Evolutionary conservation across 1,140 invertebrate genomes (phyloP).

Genomic region (Plutomurus gul): DNA sequence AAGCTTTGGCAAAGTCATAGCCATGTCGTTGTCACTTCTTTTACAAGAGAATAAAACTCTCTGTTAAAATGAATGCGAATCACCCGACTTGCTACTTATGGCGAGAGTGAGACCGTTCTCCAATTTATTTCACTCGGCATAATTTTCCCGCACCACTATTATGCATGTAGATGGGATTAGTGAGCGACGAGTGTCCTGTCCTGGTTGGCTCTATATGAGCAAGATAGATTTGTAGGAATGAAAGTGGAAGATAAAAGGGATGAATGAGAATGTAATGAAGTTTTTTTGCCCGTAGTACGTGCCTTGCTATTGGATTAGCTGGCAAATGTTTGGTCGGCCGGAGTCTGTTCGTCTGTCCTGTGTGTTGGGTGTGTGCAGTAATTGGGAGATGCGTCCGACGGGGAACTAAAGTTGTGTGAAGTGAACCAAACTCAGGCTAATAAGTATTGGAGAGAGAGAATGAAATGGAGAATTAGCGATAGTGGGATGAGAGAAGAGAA

Average conservation of each 20-base stretch:
- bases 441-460: constrained; percentile 24
- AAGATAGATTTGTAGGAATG: constrained; percentile 13
- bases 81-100: no score
- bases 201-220: no score
- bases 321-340: constrained; percentile 8
- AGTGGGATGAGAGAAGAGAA: constrained; percentile 33
- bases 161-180: background rate
- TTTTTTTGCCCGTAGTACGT: constrained; percentile 8
- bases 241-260: background rate
- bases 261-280: constrained; percentile 23
- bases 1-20: no score
- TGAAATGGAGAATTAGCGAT: constrained; percentile 44
- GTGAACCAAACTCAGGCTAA: constrained; percentile 23
- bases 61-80: no score
- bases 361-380: no score
- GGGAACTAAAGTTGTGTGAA: constrained; percentile 24
- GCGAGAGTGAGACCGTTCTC: no score
- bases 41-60: no score
- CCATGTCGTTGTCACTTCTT: background rate
- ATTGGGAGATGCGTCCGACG: constrained; percentile 2
- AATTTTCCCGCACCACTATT: background rate
- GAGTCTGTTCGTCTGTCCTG: background rate
- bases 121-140: no score
- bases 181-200: background rate
- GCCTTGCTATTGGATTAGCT: constrained; percentile 19